Percentiles rank a stretch among this genome's conserved stretches.
These are phyloP conservation scores for Perognathus longimembris DNA, from an alignment of 2,113 vertebrate genomes.

Conservation along the genomic window DNA sequence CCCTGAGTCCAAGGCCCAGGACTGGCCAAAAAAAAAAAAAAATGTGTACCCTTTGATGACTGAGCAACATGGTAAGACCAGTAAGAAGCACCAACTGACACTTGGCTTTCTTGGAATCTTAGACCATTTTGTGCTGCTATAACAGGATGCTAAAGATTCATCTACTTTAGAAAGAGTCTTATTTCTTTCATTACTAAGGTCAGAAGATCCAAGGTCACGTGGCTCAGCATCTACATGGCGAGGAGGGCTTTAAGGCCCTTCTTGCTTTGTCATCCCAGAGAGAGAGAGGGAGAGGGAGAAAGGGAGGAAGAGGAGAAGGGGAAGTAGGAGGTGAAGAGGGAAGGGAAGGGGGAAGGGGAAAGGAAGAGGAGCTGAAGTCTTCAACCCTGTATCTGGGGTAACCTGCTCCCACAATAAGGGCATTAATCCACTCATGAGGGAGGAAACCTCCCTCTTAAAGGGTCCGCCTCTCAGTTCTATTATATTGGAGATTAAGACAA, in stretches of 20 bases:
- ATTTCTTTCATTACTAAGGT: background rate
- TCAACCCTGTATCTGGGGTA: background rate
- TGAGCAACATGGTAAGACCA: constrained; percentile 39
- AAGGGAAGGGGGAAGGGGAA: background rate
- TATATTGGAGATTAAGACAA: background rate
- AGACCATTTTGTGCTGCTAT: background rate
- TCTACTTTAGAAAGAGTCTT: background rate
- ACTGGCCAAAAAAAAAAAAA: too few species aligned
- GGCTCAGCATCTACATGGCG: background rate
- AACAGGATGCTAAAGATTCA: too few species aligned
- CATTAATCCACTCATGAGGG: background rate
- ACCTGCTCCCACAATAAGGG: accelerated
- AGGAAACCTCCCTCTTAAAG: background rate
- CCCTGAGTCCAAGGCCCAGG: too few species aligned
- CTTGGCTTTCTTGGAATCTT: background rate
- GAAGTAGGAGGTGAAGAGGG: too few species aligned
- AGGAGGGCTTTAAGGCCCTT: background rate
- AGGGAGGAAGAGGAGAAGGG: too few species aligned
- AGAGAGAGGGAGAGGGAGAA: background rate
- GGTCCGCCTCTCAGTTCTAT: background rate
- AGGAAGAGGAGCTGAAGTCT: background rate
- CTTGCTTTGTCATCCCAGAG: background rate
- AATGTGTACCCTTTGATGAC: constrained; percentile 64
- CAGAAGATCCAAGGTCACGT: background rate
- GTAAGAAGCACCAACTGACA: constrained; percentile 39